Base-by-base conservation (phyloP, 2,113 vertebrate genomes). In the Thinocorus orbignyianus region DNA sequence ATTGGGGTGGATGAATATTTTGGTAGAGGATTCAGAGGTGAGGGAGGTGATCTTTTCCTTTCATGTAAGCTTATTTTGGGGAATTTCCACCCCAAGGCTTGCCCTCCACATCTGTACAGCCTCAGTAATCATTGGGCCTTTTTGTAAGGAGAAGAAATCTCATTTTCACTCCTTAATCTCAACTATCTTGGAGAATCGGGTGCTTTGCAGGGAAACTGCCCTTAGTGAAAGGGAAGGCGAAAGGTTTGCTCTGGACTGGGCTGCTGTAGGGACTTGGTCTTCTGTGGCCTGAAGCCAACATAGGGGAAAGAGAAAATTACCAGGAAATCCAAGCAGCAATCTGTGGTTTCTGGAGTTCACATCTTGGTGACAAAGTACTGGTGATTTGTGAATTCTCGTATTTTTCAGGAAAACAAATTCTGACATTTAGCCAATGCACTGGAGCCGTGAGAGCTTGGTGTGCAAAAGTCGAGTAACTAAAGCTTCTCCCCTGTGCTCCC, bases 21-120 rank as follows among this genome's bases (percentile, higher is more conserved):
- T 69, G 61, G 35, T 4, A 0, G 13, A 42, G 44, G 35, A 2
- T 10, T 86, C 8, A 17, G 57, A 9, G 52, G 17, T n/a, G 51
- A 17, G 8, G 58, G 20, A 55, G 16, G 7, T 26, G 25, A 6
- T 7, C 5, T 0, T 2, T 24, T 83, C 5, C 41, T 1, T 24
- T 22, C 28, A 35, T 7, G 6, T 16, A 8, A 37, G 23, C 1
- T 11, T 26, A 1, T 13, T 26, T 33, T 18, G 33, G 58, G 33
- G 8, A 19, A 16, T 46, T 80, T 61, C 52, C 5, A 39, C 12
- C 7, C 15, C 11, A 24, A 5, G 52, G 22, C 8, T 54, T 37
- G 52, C 2, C 10, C 4, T 42, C 11, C 1, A 4, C 2, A 0
- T 7, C 14, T 14, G 1, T 3, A 28, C 5, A 24, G 15, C 22